A percentile compares a stretch with the other conserved stretches of the same genome.
phyloP scores from a whole-genome alignment of 2,113 vertebrate genomes.

The Raphicerus campestris region DNA sequence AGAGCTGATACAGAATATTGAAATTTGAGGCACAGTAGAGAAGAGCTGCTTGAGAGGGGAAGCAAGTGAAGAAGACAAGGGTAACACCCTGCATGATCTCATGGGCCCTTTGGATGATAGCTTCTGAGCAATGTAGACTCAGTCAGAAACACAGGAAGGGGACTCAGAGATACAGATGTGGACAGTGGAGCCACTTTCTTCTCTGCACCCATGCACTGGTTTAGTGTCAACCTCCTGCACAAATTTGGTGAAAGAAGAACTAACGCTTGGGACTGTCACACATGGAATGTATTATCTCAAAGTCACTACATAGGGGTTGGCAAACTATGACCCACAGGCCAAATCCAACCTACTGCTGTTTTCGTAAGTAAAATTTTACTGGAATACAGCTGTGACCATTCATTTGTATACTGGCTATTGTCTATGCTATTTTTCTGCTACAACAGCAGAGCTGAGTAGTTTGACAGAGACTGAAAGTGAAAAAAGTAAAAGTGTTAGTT shows the following conservation, averaged over 20 bases:
- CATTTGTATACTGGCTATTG: not conserved
- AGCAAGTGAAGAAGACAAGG: not conserved
- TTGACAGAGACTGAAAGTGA: not conserved
- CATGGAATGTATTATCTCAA: not conserved
- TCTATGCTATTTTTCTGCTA: not conserved
- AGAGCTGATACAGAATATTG: not conserved
- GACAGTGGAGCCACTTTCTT: not conserved
- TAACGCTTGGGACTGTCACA: not conserved
- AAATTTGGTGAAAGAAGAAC: not conserved
- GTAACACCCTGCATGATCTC: not conserved
- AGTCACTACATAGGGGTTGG: not conserved
- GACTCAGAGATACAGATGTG: not conserved
- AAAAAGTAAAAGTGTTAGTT: not conserved
- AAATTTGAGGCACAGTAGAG: not conserved
- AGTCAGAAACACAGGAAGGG: not conserved
- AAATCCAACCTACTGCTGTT: not conserved
- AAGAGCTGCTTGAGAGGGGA: not conserved
- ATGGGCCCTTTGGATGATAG: not conserved
- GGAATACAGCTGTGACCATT: not conserved
- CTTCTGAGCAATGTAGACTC: fast-evolving
- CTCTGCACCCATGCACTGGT: not conserved
- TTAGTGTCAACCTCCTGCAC: not conserved
- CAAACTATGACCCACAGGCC: not conserved
- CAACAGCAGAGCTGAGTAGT: not conserved
- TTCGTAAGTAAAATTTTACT: not conserved